Conservation (phyloP, 2,113 vertebrate genomes). For the Poecilia latipinna region DNA sequence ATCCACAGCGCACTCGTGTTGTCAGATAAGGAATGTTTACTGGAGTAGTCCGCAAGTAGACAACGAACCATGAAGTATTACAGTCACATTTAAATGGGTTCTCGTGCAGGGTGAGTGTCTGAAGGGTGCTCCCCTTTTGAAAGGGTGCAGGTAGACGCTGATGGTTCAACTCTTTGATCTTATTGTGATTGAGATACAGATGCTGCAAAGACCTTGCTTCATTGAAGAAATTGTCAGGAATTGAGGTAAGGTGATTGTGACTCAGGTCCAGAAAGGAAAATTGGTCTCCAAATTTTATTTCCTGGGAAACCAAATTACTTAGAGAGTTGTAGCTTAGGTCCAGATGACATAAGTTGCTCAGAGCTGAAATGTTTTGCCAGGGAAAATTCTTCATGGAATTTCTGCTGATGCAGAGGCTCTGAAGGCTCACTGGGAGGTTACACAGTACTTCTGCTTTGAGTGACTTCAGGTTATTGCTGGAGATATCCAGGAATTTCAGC, state of each 20-base stretch:
- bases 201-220: constrained; percentile 34
- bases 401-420: constrained; percentile 64
- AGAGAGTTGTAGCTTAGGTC: constrained; percentile 79
- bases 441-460: constrained; percentile 61
- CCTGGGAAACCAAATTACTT: constrained; percentile 34
- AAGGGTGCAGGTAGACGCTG: constrained; percentile 67
- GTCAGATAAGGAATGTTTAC: constrained; percentile 76
- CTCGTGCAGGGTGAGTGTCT: constrained; percentile 74
- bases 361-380: constrained; percentile 74
- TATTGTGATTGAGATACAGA: constrained; percentile 77
- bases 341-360: constrained; percentile 71
- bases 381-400: constrained; percentile 78
- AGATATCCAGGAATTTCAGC: constrained; percentile 80
- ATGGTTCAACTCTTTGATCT: constrained; percentile 70
- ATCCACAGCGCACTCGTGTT: constrained; percentile 77
- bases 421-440: constrained; percentile 72
- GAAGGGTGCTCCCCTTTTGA: constrained; percentile 51
- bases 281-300: constrained; percentile 54
- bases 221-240: constrained; percentile 80
- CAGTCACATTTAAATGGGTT: constrained; percentile 87
- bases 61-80: constrained; percentile 78
- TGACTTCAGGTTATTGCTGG: constrained; percentile 72
- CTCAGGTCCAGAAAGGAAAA: constrained; percentile 81
- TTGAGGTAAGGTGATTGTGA: constrained; percentile 73
- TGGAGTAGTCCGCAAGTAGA: constrained; percentile 77